A percentile compares a stretch with the other conserved stretches of the same genome.
Conservation (phyloP, 2,113 vertebrate genomes). For the Stomatorhinus ivindoensis region DNA sequence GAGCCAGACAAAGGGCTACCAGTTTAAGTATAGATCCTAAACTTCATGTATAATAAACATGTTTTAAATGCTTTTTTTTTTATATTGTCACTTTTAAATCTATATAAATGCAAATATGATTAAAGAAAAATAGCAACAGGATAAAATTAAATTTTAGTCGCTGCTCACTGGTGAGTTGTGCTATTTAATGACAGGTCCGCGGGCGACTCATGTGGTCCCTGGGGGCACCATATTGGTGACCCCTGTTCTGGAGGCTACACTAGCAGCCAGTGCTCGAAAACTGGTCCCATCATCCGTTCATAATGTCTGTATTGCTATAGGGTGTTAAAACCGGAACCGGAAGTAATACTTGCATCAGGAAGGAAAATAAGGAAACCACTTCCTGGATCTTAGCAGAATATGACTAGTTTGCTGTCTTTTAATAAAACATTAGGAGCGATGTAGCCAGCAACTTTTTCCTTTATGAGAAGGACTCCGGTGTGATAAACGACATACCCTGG, state of each 20-base stretch:
- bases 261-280: not conserved
- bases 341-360: not conserved
- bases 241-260: not conserved
- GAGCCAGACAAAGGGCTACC: too few species aligned
- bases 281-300: not conserved
- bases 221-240: too few species aligned
- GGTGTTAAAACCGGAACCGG: constrained; percentile 13
- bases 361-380: not conserved
- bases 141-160: too few species aligned
- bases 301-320: not conserved
- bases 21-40: too few species aligned
- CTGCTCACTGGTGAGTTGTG: too few species aligned
- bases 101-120: too few species aligned
- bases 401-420: not conserved
- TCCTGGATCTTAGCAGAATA: not conserved
- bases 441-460: not conserved
- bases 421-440: not conserved
- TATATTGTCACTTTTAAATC: too few species aligned
- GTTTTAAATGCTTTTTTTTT: too few species aligned
- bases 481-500: not conserved
- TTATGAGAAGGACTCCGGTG: not conserved
- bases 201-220: too few species aligned
- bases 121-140: too few species aligned
- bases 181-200: too few species aligned
- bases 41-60: too few species aligned